Base-by-base conservation (phyloP, 2,113 vertebrate species). In the Clarias magur region DNA sequence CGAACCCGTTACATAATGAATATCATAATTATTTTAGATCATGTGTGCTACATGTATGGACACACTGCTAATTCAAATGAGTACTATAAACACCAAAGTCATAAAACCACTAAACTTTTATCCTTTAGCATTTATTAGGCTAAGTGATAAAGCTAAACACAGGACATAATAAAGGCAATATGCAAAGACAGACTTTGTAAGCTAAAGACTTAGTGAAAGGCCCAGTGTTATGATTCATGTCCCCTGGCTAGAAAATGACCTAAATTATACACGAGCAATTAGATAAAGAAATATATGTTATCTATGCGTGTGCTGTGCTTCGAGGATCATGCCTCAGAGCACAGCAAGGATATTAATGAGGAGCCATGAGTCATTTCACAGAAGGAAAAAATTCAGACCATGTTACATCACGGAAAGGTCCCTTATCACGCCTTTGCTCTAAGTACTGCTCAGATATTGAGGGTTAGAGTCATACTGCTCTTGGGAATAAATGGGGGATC, bases 241-340 rank as follows among this genome's bases (percentile, higher is more conserved):
- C 76, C 76, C 53, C 23, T 48, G 62, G 85, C 85, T 59, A 81
- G 80, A 81, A 86, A 73, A 75, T 87, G 67, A 38, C 72, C 72
- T 87, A 87, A 87, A 87, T 87, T 87, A 87, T 87, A 87, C 70
- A 87, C 70, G 80, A 87, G 86, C 86, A 87, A 87, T 87, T 87
- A 87, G 81, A 87, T 87, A 87, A 67, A 87, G 80, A 87, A 83
- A 87, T 87, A 83, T 87, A 83, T 83, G 80, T 76, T 87, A 83
- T 87, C 80, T 78, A 83, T 87, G 86, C 80, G 17, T 83, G 57
- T 56, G 70, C 72, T 57, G 70, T 87, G 86, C 80, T 87, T 87
- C 86, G 63, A 83, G 70, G 80, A 87, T 76, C 80, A 75, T 87
- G 80, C 80, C 86, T 87, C 80, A 87, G 80, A 67, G 70, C 80